Percentiles rank a stretch among this genome's conserved stretches.
These are phyloP conservation scores for Paelopatides confundens DNA, from an alignment of 53 echinoderm and acorn worm species.

Conservation along the genomic window DNA sequence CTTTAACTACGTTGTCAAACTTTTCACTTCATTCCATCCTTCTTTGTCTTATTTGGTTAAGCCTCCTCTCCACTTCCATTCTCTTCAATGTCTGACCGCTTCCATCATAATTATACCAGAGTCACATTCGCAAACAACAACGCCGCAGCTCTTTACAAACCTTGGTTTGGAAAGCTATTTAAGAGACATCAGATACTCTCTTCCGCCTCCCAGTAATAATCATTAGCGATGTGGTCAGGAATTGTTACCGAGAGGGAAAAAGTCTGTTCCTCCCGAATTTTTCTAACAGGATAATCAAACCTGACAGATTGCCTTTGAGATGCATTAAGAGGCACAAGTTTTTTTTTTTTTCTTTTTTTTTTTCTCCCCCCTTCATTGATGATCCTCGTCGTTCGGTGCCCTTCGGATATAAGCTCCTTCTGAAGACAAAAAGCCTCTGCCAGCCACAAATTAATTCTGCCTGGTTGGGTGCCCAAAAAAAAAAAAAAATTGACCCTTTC, in stretches of 20 bases:
- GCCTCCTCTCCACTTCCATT: too few relatives aligned
- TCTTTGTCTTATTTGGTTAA: too few relatives aligned
- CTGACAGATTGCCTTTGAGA: constrained; percentile 26
- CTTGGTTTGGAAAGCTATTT: too few relatives aligned
- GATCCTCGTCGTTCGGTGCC: neutral
- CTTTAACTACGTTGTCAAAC: too few relatives aligned
- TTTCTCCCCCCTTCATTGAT: neutral
- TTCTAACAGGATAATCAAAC: constrained; percentile 25
- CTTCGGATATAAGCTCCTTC: neutral
- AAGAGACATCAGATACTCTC: too few relatives aligned
- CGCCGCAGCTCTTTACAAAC: too few relatives aligned
- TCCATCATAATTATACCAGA: too few relatives aligned
- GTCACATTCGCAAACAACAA: too few relatives aligned
- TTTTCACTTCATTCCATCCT: too few relatives aligned
- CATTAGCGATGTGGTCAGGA: neutral
- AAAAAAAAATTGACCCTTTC: constrained; percentile 41
- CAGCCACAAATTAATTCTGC: constrained; percentile 43
- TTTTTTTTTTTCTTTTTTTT: too few relatives aligned
- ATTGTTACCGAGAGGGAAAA: neutral
- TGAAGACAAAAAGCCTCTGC: neutral
- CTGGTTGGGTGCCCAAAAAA: constrained; percentile 28
- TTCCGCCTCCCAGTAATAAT: neutral
- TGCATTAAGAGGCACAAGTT: neutral
- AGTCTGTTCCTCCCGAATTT: neutral
- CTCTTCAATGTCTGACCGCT: too few relatives aligned